Conservation (phyloP, 2,113 vertebrate genomes). For the Microtus richardsoni region DNA sequence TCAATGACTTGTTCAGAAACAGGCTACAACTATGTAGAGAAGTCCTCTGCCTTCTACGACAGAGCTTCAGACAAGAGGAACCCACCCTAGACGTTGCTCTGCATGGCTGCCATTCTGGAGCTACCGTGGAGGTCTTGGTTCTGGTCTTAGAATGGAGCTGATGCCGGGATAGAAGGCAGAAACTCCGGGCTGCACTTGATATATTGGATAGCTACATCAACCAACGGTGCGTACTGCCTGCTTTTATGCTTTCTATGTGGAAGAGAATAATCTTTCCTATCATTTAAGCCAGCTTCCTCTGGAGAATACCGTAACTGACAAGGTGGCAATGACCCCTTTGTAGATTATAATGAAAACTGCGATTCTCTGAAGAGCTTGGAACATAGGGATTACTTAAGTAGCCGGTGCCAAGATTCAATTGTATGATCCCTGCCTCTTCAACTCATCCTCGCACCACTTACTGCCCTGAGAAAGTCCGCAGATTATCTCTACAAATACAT, state of each 20-base stretch:
- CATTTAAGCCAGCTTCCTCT: constrained; percentile 14
- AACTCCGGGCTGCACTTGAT: background rate
- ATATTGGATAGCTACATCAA: background rate
- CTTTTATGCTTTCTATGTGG: constrained; percentile 16
- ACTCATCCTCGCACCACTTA: background rate
- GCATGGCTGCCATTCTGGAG: background rate
- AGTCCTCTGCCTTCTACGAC: background rate
- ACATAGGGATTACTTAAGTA: background rate
- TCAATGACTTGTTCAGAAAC: constrained; percentile 20
- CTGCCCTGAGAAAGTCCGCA: background rate
- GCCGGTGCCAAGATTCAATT: background rate
- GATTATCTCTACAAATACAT: background rate
- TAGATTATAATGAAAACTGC: background rate
- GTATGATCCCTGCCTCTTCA: background rate
- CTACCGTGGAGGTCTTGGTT: background rate
- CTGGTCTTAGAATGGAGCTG: background rate
- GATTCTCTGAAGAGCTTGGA: background rate
- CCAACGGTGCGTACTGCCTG: background rate
- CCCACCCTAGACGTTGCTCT: background rate
- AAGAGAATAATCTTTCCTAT: background rate
- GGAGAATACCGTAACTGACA: background rate
- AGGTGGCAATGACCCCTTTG: background rate
- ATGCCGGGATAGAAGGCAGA: background rate
- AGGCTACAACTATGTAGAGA: background rate
- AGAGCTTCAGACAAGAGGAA: background rate